A percentile compares a stretch with the other conserved stretches of the same genome.
These are phyloP conservation scores for Pseudomyrmex flavicornis DNA, from an alignment of 1,140 invertebrate genomes.

Conservation along the genomic window DNA sequence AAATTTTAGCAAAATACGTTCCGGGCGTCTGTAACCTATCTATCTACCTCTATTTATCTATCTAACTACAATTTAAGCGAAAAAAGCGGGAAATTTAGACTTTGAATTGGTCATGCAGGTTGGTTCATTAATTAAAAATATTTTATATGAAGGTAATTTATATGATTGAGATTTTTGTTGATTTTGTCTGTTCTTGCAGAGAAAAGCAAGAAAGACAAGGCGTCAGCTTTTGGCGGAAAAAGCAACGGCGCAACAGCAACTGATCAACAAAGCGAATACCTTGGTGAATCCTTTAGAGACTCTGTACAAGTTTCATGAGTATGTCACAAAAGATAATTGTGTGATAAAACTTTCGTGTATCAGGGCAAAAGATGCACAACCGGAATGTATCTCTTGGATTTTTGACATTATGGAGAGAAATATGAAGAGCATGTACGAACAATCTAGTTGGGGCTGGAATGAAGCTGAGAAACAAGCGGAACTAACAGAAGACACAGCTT, in stretches of 20 bases:
- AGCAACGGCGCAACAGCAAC: slow-evolving; percentile 65
- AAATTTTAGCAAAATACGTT: neutral
- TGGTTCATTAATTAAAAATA: neutral
- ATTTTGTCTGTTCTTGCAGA: slow-evolving; percentile 28
- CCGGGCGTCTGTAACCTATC: neutral
- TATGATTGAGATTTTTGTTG: neutral
- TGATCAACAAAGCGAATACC: slow-evolving; percentile 78
- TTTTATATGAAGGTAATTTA: neutral
- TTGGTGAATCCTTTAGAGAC: slow-evolving; percentile 74
- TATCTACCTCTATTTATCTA: too few species aligned
- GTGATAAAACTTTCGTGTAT: slow-evolving; percentile 82
- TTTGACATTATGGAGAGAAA: slow-evolving; percentile 88
- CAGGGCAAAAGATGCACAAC: slow-evolving; percentile 81
- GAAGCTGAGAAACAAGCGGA: slow-evolving; percentile 87
- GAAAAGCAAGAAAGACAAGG: slow-evolving; percentile 66
- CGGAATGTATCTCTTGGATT: slow-evolving; percentile 86
- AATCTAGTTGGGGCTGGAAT: slow-evolving; percentile 88
- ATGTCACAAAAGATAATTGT: slow-evolving; percentile 75
- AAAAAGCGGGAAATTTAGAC: slow-evolving; percentile 2
- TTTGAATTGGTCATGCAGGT: slow-evolving; percentile 29
- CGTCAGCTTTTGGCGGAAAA: slow-evolving; percentile 75
- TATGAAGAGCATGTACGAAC: slow-evolving; percentile 87
- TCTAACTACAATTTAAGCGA: neutral
- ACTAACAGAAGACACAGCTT: slow-evolving; percentile 88
- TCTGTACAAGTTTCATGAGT: slow-evolving; percentile 77